Conservation (phyloP, 2,797 vertebrate species). For the Varecia variegata region DNA sequence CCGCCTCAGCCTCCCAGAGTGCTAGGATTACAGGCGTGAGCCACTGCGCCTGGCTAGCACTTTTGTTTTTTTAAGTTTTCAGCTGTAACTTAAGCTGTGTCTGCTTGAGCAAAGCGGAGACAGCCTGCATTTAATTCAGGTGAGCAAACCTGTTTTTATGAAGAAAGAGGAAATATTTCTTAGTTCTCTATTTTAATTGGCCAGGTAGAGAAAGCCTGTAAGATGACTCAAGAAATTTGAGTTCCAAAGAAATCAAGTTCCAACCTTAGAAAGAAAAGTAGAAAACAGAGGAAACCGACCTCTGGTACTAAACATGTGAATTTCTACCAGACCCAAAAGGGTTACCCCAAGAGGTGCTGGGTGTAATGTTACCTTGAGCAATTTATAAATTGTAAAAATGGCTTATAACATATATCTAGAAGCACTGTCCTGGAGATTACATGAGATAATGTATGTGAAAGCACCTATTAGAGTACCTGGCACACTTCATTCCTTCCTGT, state of each 20-base stretch:
- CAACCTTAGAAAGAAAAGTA: background rate
- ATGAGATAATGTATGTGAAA: background rate
- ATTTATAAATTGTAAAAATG: background rate
- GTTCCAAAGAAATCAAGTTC: background rate
- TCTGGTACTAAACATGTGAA: background rate
- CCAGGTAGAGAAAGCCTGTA: background rate
- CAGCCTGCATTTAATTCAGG: background rate
- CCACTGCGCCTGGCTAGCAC: too few species aligned
- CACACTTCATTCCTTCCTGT: background rate
- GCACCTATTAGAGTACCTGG: background rate
- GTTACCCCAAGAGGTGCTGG: background rate
- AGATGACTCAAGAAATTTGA: background rate
- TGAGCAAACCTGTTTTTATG: background rate
- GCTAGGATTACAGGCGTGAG: too few species aligned
- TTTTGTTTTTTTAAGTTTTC: background rate
- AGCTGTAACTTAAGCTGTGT: background rate
- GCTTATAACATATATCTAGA: background rate
- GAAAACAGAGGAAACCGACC: background rate
- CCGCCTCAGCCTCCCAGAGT: too few species aligned
- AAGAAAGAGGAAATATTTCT: background rate
- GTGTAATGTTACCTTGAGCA: background rate
- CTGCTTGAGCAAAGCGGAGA: background rate
- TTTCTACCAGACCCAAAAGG: background rate
- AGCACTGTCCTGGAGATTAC: background rate
- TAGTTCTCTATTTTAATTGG: background rate